Evolutionary conservation across 2,888 invertebrate species (phyloP).

Genomic region (Meteorus colon): DNA sequence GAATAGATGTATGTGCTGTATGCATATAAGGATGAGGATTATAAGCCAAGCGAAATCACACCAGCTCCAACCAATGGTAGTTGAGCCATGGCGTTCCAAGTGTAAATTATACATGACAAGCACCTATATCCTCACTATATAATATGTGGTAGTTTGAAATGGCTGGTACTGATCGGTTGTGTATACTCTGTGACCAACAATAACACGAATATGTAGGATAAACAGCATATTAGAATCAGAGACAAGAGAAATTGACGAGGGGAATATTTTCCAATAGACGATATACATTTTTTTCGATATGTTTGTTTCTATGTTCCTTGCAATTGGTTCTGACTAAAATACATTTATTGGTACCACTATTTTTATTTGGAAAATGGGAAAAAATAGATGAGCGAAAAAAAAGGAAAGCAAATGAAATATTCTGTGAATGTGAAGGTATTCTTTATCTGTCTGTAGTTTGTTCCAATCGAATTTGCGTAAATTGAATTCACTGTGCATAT

Average conservation of each 20-base stretch:
- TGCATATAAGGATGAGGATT: constrained; percentile 32
- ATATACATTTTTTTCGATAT: not conserved
- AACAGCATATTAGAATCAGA: not conserved
- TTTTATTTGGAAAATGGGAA: too few species aligned
- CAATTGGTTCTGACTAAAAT: too few species aligned
- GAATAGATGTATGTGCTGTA: not conserved
- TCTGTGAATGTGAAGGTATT: too few species aligned
- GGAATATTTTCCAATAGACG: not conserved
- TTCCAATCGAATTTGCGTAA: too few species aligned
- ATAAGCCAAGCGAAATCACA: constrained; percentile 28
- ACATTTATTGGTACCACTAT: too few species aligned
- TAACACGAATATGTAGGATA: not conserved
- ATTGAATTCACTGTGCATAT: too few species aligned
- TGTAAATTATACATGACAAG: constrained; percentile 73
- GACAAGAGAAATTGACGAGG: not conserved
- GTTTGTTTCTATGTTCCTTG: not conserved
- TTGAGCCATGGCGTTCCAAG: constrained; percentile 71
- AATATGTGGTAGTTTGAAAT: constrained; percentile 1
- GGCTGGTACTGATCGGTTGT: not conserved
- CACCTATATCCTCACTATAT: constrained; percentile 48
- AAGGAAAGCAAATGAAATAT: too few species aligned
- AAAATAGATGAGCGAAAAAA: too few species aligned
- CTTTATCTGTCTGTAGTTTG: too few species aligned
- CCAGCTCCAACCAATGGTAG: constrained; percentile 68
- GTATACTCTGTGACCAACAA: not conserved